Evolutionary conservation across 30 jellyfish, hydroid and myxozoan genomes (phyloP), one percentile per base, ranked within the genome.

Genomic region (Phacellophora camtschatica): DNA sequence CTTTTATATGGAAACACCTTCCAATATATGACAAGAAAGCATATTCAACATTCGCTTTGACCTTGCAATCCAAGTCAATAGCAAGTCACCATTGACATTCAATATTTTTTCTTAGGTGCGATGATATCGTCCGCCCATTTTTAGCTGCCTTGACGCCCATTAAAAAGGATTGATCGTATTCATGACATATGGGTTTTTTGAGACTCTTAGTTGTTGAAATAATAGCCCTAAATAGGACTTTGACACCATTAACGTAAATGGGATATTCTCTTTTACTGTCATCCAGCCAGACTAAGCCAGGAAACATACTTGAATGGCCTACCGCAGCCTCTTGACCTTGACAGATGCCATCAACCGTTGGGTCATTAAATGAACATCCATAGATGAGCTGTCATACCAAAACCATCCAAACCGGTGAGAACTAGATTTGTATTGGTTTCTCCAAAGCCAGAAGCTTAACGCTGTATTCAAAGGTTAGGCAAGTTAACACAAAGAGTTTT

Each of bases 261-360:
- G 66, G 43, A 24, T 68, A 55, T 51, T 74, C 57, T 54, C 48
- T 73, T 32, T 32, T 34, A 50, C 86, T 73, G 25, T 73, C 86
- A 73, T 49, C 75, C 24, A 58, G 25, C 16, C 23, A 51, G 35
- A 74, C 54, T 7, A 30, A 73, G 41, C 75, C 86, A 73, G 72
- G 86, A 61, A 73, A 49, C 28, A 20, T 25, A 36, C 74, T 33
- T 24, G 50, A 43, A 6, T 20, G 86, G 32, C 75, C 25, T 31
- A 73, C 86, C 86, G 42, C 86, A 73, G 49, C 72, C 86, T 73
- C 86, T 73, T 73, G 86, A 73, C 75, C 53, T 73, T 73, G 74
- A 51, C 86, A 73, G 51, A 51, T 73, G 86, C 20, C 61, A 23
- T 46, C 20, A 23, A 46, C 61, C 20, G 61, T 16, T 16, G n/a